These are phyloP conservation scores for Chlorops oryzae DNA, from an alignment of 1,140 invertebrate genomes.

Conservation along the genomic window DNA sequence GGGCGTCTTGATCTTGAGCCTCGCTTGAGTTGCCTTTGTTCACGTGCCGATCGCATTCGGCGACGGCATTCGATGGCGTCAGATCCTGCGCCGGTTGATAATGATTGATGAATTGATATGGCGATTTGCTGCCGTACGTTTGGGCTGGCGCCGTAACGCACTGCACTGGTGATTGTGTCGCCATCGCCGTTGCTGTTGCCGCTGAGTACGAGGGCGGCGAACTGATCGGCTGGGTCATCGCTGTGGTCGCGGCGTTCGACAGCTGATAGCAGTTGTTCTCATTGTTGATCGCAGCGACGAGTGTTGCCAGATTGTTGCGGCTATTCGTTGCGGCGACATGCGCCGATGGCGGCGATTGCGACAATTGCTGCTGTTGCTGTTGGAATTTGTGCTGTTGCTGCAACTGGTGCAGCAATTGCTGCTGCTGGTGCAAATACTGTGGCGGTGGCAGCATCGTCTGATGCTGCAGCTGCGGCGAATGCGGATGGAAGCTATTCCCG, in stretches of 20 bases:
- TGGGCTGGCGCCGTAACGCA: not conserved
- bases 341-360: constrained; percentile 16
- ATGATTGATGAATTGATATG: constrained; percentile 19
- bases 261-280: constrained; percentile 25
- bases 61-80: constrained; percentile 22
- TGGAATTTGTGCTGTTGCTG: constrained; percentile 47
- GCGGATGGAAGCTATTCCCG: constrained; percentile 1
- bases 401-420: constrained; percentile 39
- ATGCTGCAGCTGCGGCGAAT: constrained; percentile 16
- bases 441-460: constrained; percentile 19
- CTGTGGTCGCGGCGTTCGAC: constrained; percentile 12
- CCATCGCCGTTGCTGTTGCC: constrained; percentile 13
- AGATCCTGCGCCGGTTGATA: constrained; percentile 18
- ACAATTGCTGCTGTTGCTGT: constrained; percentile 36
- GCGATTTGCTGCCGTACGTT: constrained; percentile 5
- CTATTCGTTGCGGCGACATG: constrained; percentile 25
- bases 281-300: constrained; percentile 43
- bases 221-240: constrained; percentile 3
- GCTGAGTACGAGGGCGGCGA: constrained; percentile 15
- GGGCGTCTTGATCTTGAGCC: constrained; percentile 29
- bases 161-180: constrained; percentile 5
- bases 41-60: too few species aligned
- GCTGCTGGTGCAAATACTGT: constrained; percentile 43
- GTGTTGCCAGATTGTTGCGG: constrained; percentile 41
- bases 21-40: too few species aligned